Base-by-base conservation (phyloP, 2,888 invertebrate genomes). In the Nomada hirtipes region DNA sequence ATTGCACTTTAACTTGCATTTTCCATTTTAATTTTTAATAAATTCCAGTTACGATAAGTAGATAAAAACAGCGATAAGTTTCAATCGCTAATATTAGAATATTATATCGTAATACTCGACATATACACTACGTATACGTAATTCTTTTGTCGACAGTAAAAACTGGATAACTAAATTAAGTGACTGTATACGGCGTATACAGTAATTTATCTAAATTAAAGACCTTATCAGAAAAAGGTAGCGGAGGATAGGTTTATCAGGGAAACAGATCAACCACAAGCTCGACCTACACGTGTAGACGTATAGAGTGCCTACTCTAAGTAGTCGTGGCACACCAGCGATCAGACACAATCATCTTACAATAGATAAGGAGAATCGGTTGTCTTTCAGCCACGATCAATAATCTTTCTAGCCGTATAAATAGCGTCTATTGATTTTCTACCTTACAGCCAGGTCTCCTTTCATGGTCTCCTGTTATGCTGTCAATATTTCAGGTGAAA, bases 371-470 rank as follows among this genome's bases (percentile, higher is more conserved):
- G 63, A 47, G 80, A 73, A 86, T 86, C 59, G 61, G 61, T 76
- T 74, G 79, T 76, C 70, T 83, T 72, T 52, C 73, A 60, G 47
- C 52, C 55, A 23, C 75, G 86, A 86, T 86, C 86, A 76, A 86
- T 86, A 86, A 86, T 86, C 86, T 83, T 86, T 64, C 83, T 59
- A 60, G 13, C 26, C 57, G 70, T 86, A 86, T 83, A 86, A 86
- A 83, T 86, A 83, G 80, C 77, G 50, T 10, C 52, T 86, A 86
- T 86, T 68, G 86, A 86, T 86, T 83, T 75, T 71, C 61, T 18
- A 71, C 60, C 61, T 67, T 60, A 68, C 67, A 52, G 52, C 26
- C 44, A 36, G 68, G 13, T 36, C n/a, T 60, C 64, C 73, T 52
- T 69, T 64, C 75, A 13, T 44, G 18, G 42, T 63, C 23, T 26